Evolutionary conservation across 1,140 invertebrate species (phyloP).

Genomic region (Cydia fagiglandana): DNA sequence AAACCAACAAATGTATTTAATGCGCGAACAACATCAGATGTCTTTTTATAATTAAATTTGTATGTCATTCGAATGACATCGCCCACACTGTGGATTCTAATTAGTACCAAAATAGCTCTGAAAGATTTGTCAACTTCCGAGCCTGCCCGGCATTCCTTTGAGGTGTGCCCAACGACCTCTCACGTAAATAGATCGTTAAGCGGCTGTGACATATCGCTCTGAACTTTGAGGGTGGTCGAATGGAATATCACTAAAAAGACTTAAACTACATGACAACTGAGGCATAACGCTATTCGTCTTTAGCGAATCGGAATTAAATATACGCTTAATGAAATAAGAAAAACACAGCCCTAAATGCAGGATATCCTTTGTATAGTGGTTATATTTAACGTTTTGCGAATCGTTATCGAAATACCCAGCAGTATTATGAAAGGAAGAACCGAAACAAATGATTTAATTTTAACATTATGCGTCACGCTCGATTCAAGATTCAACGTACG

Average conservation of each 20-base stretch:
- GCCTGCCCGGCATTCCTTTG: conserved; percentile 67
- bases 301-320: conserved; percentile 20
- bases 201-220: conserved; percentile 60
- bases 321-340: conserved; percentile 7
- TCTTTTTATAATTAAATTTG: conserved; percentile 38
- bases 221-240: conserved; percentile 57
- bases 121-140: conserved; percentile 77
- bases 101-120: conserved; percentile 76
- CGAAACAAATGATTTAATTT: no score
- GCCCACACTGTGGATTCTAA: conserved; percentile 65
- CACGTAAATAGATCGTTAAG: conserved; percentile 68
- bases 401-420: neutral
- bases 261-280: conserved; percentile 24
- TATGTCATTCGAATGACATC: conserved; percentile 50
- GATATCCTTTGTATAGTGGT: neutral
- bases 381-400: neutral
- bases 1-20: conserved; percentile 46
- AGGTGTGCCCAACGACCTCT: conserved; percentile 48
- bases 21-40: conserved; percentile 29
- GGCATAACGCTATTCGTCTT: conserved; percentile 17
- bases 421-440: no score
- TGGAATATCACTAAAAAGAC: conserved; percentile 15
- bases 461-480: no score
- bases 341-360: neutral
- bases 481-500: no score